These are phyloP conservation scores for Loris lydekkerianus DNA, from an alignment of 2,797 vertebrate genomes.

Conservation along the genomic window DNA sequence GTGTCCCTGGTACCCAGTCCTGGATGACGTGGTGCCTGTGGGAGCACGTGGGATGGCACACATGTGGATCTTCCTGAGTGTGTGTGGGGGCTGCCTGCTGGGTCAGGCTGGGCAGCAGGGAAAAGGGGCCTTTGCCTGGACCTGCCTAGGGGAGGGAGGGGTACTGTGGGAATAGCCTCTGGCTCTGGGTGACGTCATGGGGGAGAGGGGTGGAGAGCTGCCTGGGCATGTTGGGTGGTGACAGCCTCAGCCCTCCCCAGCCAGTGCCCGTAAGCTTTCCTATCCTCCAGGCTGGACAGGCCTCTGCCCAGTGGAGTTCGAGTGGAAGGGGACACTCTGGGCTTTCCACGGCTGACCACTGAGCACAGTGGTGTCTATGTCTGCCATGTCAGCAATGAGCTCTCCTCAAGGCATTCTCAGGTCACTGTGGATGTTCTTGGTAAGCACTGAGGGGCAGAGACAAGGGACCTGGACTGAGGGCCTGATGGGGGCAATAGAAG, in stretches of 20 bases:
- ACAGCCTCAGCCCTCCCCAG: constrained; percentile 48
- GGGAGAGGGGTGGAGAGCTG: constrained; percentile 64
- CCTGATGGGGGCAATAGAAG: no score
- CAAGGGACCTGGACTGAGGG: neutral
- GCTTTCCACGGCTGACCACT: constrained; percentile 89
- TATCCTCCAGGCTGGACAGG: constrained; percentile 88
- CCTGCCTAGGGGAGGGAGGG: constrained; percentile 80
- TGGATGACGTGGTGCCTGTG: constrained; percentile 7
- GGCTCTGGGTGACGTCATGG: constrained; percentile 83
- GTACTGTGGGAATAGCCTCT: constrained; percentile 84
- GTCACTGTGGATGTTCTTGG: constrained; percentile 88
- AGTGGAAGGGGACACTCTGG: constrained; percentile 89
- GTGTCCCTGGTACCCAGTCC: neutral
- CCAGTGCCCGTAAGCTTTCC: constrained; percentile 71
- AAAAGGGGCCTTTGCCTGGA: constrained; percentile 75
- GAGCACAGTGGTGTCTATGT: constrained; percentile 91
- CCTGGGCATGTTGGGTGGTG: constrained; percentile 73
- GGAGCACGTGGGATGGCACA: constrained; percentile 47
- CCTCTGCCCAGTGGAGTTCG: constrained; percentile 90
- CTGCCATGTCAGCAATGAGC: constrained; percentile 90
- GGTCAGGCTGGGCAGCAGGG: constrained; percentile 77
- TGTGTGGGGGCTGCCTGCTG: constrained; percentile 69
- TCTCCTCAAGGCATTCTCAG: constrained; percentile 86
- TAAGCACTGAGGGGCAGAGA: constrained; percentile 61
- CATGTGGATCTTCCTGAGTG: constrained; percentile 23